Conservation (phyloP, 2,888 invertebrate genomes). For the Dryocosmus kuriphilus region DNA sequence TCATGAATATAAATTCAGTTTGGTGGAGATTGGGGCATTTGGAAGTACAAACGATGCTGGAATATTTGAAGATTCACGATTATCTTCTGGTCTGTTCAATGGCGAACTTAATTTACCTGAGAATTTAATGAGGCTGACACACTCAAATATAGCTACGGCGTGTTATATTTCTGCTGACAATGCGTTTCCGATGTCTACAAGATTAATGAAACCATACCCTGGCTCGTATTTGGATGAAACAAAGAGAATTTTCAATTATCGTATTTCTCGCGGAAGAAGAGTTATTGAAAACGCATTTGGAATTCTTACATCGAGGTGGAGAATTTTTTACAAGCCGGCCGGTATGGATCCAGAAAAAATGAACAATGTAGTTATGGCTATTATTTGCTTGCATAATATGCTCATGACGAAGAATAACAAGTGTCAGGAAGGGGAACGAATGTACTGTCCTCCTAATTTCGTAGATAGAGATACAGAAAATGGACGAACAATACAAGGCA, state of each 20-base stretch:
- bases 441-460: slow-evolving; percentile 36
- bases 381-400: no score
- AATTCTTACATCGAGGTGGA: slow-evolving; percentile 54
- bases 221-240: no score
- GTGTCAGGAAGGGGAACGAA: no score
- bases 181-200: slow-evolving; percentile 51
- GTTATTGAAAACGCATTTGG: slow-evolving; percentile 58
- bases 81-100: neutral
- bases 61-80: slow-evolving; percentile 15
- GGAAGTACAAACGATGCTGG: slow-evolving; percentile 26
- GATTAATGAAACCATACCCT: slow-evolving; percentile 56
- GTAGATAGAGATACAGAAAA: neutral
- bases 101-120: neutral
- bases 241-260: slow-evolving; percentile 54
- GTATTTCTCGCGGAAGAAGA: slow-evolving; percentile 51
- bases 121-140: slow-evolving; percentile 40
- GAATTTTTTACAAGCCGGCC: slow-evolving; percentile 52
- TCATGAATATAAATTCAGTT: slow-evolving; percentile 44
- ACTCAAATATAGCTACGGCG: slow-evolving; percentile 40
- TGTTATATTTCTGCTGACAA: slow-evolving; percentile 55
- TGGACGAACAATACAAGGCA: neutral
- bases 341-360: no score
- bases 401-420: no score
- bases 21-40: no score
- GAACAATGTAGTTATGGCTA: no score